Evolutionary conservation across 2,888 invertebrate species (phyloP), one percentile per base, ranked within the genome.

Genomic region (Drosophila sordidula): DNA sequence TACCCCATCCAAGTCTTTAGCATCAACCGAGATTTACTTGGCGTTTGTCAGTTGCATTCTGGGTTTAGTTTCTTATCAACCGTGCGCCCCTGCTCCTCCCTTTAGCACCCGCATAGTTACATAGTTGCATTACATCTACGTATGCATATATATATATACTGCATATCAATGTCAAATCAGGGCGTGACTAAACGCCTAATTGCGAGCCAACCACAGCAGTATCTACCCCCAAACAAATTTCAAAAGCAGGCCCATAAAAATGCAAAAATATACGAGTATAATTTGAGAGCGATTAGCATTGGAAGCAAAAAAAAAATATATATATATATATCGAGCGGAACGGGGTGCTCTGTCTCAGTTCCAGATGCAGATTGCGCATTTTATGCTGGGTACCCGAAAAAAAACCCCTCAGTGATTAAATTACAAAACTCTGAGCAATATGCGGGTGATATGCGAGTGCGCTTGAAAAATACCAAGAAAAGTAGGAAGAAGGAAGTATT

Each of bases 101-200:
- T 29, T 4, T 18, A 14, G 50, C 69, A 52, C 75, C 75, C 79
- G 75, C 74, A 74, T 73, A 22, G 41, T 56, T 54, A 54, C 44
- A 59, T 32, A 50, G 56, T 51, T 41, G 42, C 62, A 45, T 45
- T 56, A 55, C 51, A 65, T 41, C 51, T 52, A 54, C 54, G 8
- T 29, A 29, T 29, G 29, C 9, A 29, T 29, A 8, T 29, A 8
- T 8, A 9, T 29, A 29, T 29, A 3, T 9, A 3, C 29, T 29
- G 29, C 63, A 64, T 83, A 89, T 89, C 88, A 75, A 79, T 88
- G 70, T 69, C 74, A 89, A 86, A 88, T 84, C 84, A 70, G 84
- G 89, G 84, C 84, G 89, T 82, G 77, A 76, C 84, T 70, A 88
- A 84, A 72, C 71, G 66, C 66, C 71, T 88, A 89, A 89, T 89